phyloP scores from a whole-genome alignment of 2,888 invertebrate genomes.

The Zele albiditarsus region DNA sequence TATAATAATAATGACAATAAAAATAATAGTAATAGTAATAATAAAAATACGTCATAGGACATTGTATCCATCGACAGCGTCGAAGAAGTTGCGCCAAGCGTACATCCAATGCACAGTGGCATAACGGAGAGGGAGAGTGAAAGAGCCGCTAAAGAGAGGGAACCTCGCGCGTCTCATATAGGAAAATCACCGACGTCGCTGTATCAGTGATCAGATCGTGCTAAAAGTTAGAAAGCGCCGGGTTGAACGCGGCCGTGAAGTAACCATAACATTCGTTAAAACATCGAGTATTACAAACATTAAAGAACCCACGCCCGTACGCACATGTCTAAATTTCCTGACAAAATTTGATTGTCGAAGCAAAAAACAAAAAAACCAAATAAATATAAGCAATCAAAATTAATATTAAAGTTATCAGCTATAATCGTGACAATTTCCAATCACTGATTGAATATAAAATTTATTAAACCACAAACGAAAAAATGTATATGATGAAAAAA shows the following conservation, averaged over 20 bases:
- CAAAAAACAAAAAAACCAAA: too few species aligned
- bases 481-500: too few species aligned
- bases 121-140: slow-evolving; percentile 31
- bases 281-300: neutral
- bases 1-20: slow-evolving; percentile 1
- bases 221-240: slow-evolving; percentile 58
- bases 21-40: neutral
- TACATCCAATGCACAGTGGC: slow-evolving; percentile 6
- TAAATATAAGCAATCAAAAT: too few species aligned
- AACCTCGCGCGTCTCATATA: slow-evolving; percentile 39
- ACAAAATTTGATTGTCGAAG: neutral
- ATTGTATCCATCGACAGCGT: neutral
- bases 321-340: neutral
- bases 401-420: too few species aligned
- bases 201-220: slow-evolving; percentile 53
- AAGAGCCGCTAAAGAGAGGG: slow-evolving; percentile 35
- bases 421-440: too few species aligned
- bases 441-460: too few species aligned
- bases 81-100: neutral
- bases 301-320: neutral
- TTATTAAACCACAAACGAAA: too few species aligned
- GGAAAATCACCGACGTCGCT: slow-evolving; percentile 48
- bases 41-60: neutral
- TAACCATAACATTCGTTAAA: neutral
- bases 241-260: slow-evolving; percentile 60